A percentile compares a stretch with the other conserved stretches of the same genome.
Evolutionary conservation across 2,797 vertebrate genomes (phyloP).

Genomic region (Esox masquinongy): DNA sequence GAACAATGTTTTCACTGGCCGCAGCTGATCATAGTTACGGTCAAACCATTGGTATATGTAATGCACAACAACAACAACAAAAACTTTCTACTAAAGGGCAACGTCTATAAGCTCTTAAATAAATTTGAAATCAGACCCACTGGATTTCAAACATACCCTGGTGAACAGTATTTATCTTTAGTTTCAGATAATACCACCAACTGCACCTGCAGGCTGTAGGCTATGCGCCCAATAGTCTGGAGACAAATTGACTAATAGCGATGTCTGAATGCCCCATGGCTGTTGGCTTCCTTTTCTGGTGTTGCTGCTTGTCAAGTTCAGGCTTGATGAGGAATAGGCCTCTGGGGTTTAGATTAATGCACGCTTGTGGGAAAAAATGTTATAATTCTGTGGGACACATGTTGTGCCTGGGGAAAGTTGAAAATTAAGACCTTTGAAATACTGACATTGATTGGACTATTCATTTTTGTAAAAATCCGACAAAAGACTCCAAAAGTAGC

Average conservation of each 20-base stretch:
- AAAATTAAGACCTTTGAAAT: constrained; percentile 52
- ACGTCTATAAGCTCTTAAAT: background rate
- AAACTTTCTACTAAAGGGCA: background rate
- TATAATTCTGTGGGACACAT: constrained; percentile 37
- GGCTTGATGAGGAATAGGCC: constrained; percentile 62
- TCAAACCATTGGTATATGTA: too few species aligned
- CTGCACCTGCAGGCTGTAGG: background rate
- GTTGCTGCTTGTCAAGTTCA: constrained; percentile 40
- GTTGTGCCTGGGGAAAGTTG: constrained; percentile 39
- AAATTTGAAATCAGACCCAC: background rate
- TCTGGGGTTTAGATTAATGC: constrained; percentile 48
- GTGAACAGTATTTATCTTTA: background rate
- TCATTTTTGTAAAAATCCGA: constrained; percentile 39
- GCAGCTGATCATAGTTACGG: too few species aligned
- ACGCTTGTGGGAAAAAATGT: constrained; percentile 57
- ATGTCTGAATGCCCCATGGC: constrained; percentile 40
- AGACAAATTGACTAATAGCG: constrained; percentile 49
- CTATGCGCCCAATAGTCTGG: constrained; percentile 22
- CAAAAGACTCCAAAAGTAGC: background rate
- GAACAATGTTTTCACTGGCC: too few species aligned
- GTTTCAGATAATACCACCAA: background rate
- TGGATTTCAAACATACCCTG: background rate
- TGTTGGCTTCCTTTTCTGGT: background rate
- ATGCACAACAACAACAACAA: background rate
- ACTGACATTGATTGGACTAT: constrained; percentile 46